Evolutionary conservation across 2,888 invertebrate species (phyloP).

Genomic region (Plagodis dolabraria): DNA sequence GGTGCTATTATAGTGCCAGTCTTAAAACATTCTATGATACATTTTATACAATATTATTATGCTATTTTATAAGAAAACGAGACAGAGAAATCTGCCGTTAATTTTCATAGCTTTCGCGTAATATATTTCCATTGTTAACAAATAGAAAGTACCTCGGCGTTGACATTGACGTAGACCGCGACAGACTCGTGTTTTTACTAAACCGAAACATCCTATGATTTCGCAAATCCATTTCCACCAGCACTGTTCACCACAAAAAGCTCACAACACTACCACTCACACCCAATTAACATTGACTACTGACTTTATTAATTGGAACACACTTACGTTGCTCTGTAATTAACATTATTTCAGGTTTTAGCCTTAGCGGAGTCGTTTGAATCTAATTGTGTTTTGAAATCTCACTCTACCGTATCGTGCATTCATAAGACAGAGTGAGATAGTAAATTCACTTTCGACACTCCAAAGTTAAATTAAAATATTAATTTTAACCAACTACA

Average conservation of each 20-base stretch:
- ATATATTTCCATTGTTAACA: not conserved
- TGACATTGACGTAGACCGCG: slow-evolving; percentile 70
- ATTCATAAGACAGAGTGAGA: slow-evolving; percentile 55
- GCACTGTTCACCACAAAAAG: slow-evolving; percentile 42
- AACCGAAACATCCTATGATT: slow-evolving; percentile 65
- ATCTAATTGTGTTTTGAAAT: slow-evolving; percentile 67
- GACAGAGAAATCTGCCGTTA: not conserved
- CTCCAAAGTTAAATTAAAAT: not conserved
- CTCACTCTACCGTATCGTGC: slow-evolving; percentile 55
- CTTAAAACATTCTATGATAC: too few species aligned
- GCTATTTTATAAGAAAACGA: not conserved
- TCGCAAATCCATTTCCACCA: slow-evolving; percentile 71
- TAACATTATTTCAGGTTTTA: slow-evolving; percentile 81
- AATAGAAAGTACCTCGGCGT: slow-evolving; percentile 65
- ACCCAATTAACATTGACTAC: slow-evolving; percentile 64
- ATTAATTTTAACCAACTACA: not conserved
- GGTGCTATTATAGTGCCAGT: too few species aligned
- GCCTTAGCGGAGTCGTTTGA: slow-evolving; percentile 71
- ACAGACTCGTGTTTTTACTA: slow-evolving; percentile 61
- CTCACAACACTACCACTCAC: slow-evolving; percentile 71
- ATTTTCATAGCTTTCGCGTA: not conserved
- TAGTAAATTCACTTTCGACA: slow-evolving; percentile 59
- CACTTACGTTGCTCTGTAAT: slow-evolving; percentile 71
- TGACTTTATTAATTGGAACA: slow-evolving; percentile 74
- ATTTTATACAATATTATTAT: too few species aligned